Base-by-base conservation (phyloP, 2,797 vertebrate genomes). In the Capromys pilorides region DNA sequence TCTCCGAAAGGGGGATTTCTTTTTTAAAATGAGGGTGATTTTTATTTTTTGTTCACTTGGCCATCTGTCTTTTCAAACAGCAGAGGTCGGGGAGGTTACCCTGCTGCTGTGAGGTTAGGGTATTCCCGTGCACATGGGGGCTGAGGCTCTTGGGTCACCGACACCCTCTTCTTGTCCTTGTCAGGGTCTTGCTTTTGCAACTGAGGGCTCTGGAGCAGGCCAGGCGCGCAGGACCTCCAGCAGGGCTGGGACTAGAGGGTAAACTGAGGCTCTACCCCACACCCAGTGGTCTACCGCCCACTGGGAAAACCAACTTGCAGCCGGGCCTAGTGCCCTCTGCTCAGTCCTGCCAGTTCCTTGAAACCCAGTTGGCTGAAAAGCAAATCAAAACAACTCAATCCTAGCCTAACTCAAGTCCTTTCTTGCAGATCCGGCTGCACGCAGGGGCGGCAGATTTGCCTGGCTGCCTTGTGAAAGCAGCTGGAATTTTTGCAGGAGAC, bases 281-380 rank as follows among this genome's bases (percentile, higher is more conserved):
- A 54, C 92, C 67, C 67, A 8, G n/a, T 64, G 33, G 88, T 64
- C 93, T 49, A 79, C 66, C 16, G 36, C 83, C 75, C 12, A 12
- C 45, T 8, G 6, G 61, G 75, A 94, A 66, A n/a, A 39, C 83
- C 92, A 86, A 54, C 81, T 57, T 33, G 59, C 91, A 94, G 92
- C 67, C 96, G 97, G 66, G 96, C 96, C 54, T 94, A 95, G 96
- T 93, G 96, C 21, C 91, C 97, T 97, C 97, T 93, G 51, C 98
- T 97, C 91, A 95, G 96, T 97, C 97, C 97, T 97, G 98, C 98
- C 97, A 98, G 97, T 98, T 98, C 97, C 96, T 95, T 97, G 98
- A 97, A 97, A 98, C 97, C 96, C 96, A 98, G 97, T 97, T 98
- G 98, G 97, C 98, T 96, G 97, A 93, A 96, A 95, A 98, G 95